Conservation (phyloP, 2,797 vertebrate species). For the Pagetopsis macropterus region DNA sequence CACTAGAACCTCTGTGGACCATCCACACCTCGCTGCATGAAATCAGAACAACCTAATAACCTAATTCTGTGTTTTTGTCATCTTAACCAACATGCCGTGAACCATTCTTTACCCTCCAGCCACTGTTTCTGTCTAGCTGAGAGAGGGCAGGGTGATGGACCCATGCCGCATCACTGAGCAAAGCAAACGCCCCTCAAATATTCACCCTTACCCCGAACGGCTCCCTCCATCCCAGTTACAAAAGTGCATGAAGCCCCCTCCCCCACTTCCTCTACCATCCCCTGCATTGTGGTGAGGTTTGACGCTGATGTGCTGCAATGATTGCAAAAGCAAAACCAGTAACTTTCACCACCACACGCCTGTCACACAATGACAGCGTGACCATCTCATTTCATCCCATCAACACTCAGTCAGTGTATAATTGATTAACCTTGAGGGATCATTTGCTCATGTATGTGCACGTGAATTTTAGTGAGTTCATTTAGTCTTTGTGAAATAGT, state of each 20-base stretch:
- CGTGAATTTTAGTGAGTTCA: slow-evolving; percentile 32
- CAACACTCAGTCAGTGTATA: slow-evolving; percentile 53
- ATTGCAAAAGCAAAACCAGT: slow-evolving; percentile 81
- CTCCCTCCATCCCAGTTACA: slow-evolving; percentile 50
- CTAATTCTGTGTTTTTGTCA: slow-evolving; percentile 45
- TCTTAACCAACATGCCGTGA: slow-evolving; percentile 70
- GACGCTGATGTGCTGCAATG: slow-evolving; percentile 80
- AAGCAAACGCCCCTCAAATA: slow-evolving; percentile 51
- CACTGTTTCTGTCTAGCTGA: slow-evolving; percentile 78
- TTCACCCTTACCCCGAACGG: slow-evolving; percentile 51
- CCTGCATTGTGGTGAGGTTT: slow-evolving; percentile 73
- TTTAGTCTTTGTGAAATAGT: slow-evolving; percentile 28
- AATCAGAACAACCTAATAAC: slow-evolving; percentile 53
- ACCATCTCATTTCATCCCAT: slow-evolving; percentile 70
- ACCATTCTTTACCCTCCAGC: slow-evolving; percentile 75
- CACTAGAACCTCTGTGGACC: slow-evolving; percentile 23
- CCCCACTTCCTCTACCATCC: slow-evolving; percentile 29
- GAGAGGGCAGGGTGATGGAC: slow-evolving; percentile 60
- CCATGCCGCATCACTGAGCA: slow-evolving; percentile 53
- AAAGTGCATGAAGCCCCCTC: slow-evolving; percentile 77
- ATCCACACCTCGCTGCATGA: slow-evolving; percentile 65
- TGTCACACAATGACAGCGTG: slow-evolving; percentile 49
- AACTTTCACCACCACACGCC: slow-evolving; percentile 45
- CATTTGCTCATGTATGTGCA: slow-evolving; percentile 50
- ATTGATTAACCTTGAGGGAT: slow-evolving; percentile 69